A percentile compares a stretch with the other conserved stretches of the same genome.
Conservation (phyloP, 2,113 vertebrate genomes). For the Brachirus orientalis region DNA sequence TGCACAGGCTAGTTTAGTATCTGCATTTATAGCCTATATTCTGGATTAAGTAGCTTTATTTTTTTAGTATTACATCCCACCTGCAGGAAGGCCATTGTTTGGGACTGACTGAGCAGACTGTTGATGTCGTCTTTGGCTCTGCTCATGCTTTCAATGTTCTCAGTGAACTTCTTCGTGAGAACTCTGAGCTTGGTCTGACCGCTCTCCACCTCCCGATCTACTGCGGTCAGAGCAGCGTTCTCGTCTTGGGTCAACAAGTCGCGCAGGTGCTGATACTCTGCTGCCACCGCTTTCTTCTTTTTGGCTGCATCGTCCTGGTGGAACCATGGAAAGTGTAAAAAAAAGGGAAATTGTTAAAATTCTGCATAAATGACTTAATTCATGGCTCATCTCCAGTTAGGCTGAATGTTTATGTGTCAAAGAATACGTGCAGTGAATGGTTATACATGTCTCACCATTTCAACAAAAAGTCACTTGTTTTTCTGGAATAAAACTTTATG, state of each 20-base stretch:
- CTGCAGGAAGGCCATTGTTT: conserved; percentile 89
- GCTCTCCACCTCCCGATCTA: conserved; percentile 85
- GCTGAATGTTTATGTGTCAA: too few relatives aligned
- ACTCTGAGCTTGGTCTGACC: conserved; percentile 77
- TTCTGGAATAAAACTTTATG: too few relatives aligned
- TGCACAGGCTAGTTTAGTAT: too few relatives aligned
- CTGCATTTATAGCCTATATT: too few relatives aligned
- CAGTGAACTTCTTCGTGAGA: conserved; percentile 77
- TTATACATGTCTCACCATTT: too few relatives aligned
- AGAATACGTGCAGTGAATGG: too few relatives aligned
- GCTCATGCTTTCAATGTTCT: conserved; percentile 82
- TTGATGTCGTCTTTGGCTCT: conserved; percentile 79
- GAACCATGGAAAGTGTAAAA: too few relatives aligned
- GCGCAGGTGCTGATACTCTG: conserved; percentile 85
- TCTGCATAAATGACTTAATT: too few relatives aligned
- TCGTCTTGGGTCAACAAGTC: conserved; percentile 83
- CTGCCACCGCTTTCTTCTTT: conserved; percentile 76
- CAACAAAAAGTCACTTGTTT: too few relatives aligned
- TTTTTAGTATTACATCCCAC: too few relatives aligned
- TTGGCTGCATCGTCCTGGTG: conserved; percentile 79
- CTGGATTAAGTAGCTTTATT: too few relatives aligned
- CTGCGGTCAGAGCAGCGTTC: conserved; percentile 68
- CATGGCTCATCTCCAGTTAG: too few relatives aligned
- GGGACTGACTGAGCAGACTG: conserved; percentile 75
- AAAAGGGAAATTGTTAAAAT: background rate